Conservation (phyloP, 2,113 vertebrate genomes). For the Apistogramma diplotaenia region DNA sequence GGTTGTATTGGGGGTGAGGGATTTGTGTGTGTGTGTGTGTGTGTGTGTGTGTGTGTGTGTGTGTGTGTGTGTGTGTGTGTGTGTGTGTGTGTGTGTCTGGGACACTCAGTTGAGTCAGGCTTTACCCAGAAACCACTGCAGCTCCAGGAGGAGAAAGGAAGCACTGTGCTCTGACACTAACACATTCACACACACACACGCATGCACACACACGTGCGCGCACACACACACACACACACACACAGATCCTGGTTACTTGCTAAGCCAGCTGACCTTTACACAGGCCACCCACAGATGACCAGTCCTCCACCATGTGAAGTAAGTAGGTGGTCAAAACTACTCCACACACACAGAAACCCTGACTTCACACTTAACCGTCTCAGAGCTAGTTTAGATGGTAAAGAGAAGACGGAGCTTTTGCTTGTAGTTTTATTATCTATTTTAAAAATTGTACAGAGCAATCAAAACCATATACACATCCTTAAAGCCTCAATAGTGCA, state of each 20-base stretch:
- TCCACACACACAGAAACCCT: slow-evolving; percentile 5
- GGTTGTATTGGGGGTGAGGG: no score
- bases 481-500: neutral
- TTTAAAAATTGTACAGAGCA: neutral
- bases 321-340: slow-evolving; percentile 39
- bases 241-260: slow-evolving; percentile 49
- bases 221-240: slow-evolving; percentile 19
- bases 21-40: slow-evolving; percentile 3
- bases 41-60: neutral
- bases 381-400: neutral
- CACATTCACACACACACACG: slow-evolving; percentile 4
- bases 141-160: slow-evolving; percentile 57
- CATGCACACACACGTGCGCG: slow-evolving; percentile 8
- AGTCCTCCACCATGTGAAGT: slow-evolving; percentile 44
- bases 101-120: slow-evolving; percentile 71
- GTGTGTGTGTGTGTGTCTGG: slow-evolving; percentile 22
- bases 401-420: neutral
- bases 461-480: neutral
- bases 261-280: slow-evolving; percentile 72
- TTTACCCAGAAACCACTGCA: slow-evolving; percentile 64
- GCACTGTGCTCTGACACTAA: slow-evolving; percentile 61
- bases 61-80: neutral
- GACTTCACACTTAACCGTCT: neutral
- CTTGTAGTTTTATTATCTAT: neutral
- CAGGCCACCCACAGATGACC: slow-evolving; percentile 64